These are phyloP conservation scores for Caerostris extrusa DNA, from an alignment of 1,140 invertebrate genomes.

Conservation along the genomic window DNA sequence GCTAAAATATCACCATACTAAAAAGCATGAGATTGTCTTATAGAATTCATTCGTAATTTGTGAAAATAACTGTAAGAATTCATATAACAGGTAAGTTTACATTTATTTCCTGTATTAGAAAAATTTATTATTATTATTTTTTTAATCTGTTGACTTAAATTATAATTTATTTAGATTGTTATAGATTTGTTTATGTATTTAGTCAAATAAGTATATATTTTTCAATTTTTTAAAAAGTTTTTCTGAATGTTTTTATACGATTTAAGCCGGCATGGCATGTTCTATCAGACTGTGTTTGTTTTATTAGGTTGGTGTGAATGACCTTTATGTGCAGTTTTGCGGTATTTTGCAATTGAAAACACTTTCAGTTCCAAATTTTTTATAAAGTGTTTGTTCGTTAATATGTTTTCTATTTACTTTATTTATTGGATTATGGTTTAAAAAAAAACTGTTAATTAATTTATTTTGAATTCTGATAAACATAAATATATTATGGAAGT, in stretches of 20 bases:
- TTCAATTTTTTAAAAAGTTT: neutral
- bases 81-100: constrained; percentile 65
- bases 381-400: too few species aligned
- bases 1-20: neutral
- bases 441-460: too few species aligned
- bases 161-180: neutral
- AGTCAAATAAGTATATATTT: neutral
- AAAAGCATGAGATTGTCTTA: neutral
- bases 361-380: neutral
- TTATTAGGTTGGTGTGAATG: constrained; percentile 71
- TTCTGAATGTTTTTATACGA: neutral
- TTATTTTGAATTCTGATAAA: too few species aligned
- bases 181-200: neutral
- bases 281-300: constrained; percentile 59
- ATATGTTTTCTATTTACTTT: too few species aligned
- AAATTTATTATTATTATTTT: neutral
- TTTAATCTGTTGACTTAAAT: neutral
- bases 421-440: too few species aligned
- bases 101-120: constrained; percentile 62
- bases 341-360: neutral
- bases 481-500: too few species aligned
- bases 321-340: constrained; percentile 47
- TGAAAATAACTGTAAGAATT: neutral
- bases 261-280: constrained; percentile 51
- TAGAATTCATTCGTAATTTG: constrained; percentile 73